Percentiles rank a stretch among this genome's conserved stretches.
Conservation (phyloP, 2,888 invertebrate genomes). For the Cepaea hortensis region DNA sequence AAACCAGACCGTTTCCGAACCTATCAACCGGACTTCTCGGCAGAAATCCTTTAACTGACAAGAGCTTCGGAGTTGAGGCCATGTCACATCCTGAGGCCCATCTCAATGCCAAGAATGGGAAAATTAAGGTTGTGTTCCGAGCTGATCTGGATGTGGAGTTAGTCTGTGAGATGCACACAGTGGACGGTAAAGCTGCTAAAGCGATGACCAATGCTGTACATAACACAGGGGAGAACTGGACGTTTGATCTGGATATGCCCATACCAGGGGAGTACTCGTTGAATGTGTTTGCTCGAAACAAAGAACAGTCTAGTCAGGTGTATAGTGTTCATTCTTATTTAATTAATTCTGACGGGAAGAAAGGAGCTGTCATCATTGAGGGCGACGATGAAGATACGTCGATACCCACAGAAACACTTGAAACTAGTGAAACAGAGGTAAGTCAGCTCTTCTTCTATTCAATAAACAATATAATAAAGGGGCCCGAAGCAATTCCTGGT, state of each 20-base stretch:
- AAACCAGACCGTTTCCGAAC: constrained; percentile 66
- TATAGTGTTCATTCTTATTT: constrained; percentile 69
- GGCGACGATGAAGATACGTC: constrained; percentile 54
- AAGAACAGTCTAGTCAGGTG: constrained; percentile 59
- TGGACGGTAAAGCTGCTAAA: constrained; percentile 61
- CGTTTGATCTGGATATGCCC: constrained; percentile 69
- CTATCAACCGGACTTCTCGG: constrained; percentile 49
- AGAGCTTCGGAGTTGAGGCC: constrained; percentile 64
- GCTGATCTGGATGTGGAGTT: constrained; percentile 66
- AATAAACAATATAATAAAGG: no score
- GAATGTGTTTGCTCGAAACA: constrained; percentile 69
- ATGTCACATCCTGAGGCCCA: constrained; percentile 63
- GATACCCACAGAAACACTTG: constrained; percentile 65
- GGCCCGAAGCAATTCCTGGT: no score
- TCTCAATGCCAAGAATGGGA: constrained; percentile 61
- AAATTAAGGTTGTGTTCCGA: constrained; percentile 61
- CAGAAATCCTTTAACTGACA: constrained; percentile 57
- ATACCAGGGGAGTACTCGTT: constrained; percentile 70
- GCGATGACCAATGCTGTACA: constrained; percentile 59
- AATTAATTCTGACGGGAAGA: constrained; percentile 63
- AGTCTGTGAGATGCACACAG: constrained; percentile 69
- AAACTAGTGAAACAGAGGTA: constrained; percentile 68
- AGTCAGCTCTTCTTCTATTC: background rate
- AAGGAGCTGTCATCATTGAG: constrained; percentile 29
- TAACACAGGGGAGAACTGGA: constrained; percentile 63